Percentiles rank a stretch among this genome's conserved stretches.
Conservation (phyloP, 2,113 vertebrate species). For the Regulus satrapa region DNA sequence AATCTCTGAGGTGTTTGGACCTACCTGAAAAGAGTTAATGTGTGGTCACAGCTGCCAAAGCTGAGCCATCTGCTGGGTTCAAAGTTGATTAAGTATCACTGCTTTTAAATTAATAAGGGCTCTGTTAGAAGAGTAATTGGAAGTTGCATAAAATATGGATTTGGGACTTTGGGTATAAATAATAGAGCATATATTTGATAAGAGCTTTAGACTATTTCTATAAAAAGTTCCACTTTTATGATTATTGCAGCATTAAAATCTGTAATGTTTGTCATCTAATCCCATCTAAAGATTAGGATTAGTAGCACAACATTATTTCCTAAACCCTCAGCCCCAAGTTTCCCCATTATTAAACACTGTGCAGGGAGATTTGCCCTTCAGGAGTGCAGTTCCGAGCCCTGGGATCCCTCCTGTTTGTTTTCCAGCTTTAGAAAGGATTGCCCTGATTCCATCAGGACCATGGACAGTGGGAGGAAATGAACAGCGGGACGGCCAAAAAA, state of each 20-base stretch:
- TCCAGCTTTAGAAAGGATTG: background rate
- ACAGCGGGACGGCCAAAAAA: rapidly evolving
- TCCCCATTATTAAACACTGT: background rate
- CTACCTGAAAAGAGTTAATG: background rate
- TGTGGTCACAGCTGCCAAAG: background rate
- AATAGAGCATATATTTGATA: background rate
- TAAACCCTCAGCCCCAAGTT: background rate
- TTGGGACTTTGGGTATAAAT: background rate
- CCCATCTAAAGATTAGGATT: slow-evolving; percentile 11
- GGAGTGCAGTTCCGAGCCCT: background rate
- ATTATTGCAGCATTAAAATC: background rate
- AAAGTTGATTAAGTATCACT: background rate
- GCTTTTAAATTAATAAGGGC: slow-evolving; percentile 44
- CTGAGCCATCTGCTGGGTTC: background rate
- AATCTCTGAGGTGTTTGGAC: background rate
- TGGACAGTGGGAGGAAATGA: background rate
- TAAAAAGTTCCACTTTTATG: slow-evolving; percentile 5
- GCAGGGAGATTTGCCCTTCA: background rate
- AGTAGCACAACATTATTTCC: background rate
- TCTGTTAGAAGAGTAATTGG: slow-evolving; percentile 1
- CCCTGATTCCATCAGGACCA: background rate
- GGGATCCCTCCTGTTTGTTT: background rate
- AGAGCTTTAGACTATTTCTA: background rate
- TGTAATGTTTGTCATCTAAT: background rate
- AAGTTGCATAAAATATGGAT: slow-evolving; percentile 47